A percentile compares a stretch with the other conserved stretches of the same genome.
Evolutionary conservation across 2,888 invertebrate species (phyloP).

Genomic region (Dryobota labecula): DNA sequence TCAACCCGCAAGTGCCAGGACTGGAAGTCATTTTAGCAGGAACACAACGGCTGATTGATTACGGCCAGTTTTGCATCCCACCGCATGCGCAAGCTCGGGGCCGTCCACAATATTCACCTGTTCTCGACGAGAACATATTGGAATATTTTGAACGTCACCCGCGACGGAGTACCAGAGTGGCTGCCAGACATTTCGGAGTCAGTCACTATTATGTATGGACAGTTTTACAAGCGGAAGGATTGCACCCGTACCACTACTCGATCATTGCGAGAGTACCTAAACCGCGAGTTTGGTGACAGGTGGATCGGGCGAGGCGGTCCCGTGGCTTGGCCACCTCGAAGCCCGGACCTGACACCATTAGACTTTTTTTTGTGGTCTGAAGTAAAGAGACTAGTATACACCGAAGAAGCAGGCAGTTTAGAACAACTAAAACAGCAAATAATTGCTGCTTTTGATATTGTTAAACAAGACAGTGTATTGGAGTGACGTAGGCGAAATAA

Average conservation of each 20-base stretch:
- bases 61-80: not conserved
- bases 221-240: not conserved
- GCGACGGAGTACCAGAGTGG: not conserved
- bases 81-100: not conserved
- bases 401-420: no score
- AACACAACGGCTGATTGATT: not conserved
- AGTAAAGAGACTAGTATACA: slow-evolving; percentile 5
- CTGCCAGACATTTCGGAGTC: not conserved
- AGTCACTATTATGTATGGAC: not conserved
- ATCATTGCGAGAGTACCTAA: not conserved
- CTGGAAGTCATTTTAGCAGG: slow-evolving; percentile 1
- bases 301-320: not conserved
- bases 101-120: not conserved
- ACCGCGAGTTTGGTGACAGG: not conserved
- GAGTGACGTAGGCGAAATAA: no score
- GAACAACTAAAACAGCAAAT: not conserved
- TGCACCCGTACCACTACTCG: not conserved
- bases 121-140: not conserved
- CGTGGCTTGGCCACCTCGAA: not conserved
- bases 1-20: no score
- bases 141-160: not conserved
- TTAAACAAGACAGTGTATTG: slow-evolving; percentile 5
- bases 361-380: slow-evolving; percentile 1
- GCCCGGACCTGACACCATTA: not conserved
- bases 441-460: not conserved